A percentile compares a stretch with the other conserved stretches of the same genome.
These are phyloP conservation scores for Catalaphyllia jardinei DNA, from an alignment of 64 coral and sea anemone genomes.

Conservation along the genomic window DNA sequence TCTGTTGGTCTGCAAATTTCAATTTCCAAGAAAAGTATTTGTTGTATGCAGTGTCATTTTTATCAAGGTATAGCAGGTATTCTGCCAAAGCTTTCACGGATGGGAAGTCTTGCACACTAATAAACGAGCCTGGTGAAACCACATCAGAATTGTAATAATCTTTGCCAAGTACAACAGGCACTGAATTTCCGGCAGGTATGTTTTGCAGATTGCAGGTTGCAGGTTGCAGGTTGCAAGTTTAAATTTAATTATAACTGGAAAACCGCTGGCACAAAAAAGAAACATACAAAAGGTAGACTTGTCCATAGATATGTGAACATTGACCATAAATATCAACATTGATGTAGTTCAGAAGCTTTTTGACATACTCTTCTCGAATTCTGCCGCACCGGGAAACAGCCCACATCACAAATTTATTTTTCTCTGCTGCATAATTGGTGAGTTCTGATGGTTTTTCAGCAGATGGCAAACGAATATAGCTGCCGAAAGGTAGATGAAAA, in stretches of 20 bases:
- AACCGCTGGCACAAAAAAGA: too few relatives aligned
- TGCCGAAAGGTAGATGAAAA: background rate
- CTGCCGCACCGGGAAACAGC: background rate
- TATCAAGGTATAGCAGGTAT: background rate
- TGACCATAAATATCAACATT: conserved; percentile 1
- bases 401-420: background rate
- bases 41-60: conserved; percentile 20
- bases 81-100: conserved; percentile 9
- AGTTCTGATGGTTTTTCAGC: background rate
- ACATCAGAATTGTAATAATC: too few relatives aligned
- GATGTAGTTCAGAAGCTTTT: background rate
- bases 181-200: too few relatives aligned
- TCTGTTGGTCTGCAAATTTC: background rate
- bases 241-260: too few relatives aligned
- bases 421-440: background rate
- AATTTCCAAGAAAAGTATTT: background rate
- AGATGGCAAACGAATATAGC: background rate
- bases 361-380: background rate
- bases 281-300: too few relatives aligned
- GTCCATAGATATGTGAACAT: background rate
- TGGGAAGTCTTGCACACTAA: too few relatives aligned
- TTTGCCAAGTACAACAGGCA: too few relatives aligned
- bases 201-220: too few relatives aligned
- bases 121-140: too few relatives aligned
- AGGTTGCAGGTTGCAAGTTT: too few relatives aligned